A percentile compares a stretch with the other conserved stretches of the same genome.
These are phyloP conservation scores for Camponotus vicinus DNA, from an alignment of 1,140 invertebrate genomes.

Conservation along the genomic window DNA sequence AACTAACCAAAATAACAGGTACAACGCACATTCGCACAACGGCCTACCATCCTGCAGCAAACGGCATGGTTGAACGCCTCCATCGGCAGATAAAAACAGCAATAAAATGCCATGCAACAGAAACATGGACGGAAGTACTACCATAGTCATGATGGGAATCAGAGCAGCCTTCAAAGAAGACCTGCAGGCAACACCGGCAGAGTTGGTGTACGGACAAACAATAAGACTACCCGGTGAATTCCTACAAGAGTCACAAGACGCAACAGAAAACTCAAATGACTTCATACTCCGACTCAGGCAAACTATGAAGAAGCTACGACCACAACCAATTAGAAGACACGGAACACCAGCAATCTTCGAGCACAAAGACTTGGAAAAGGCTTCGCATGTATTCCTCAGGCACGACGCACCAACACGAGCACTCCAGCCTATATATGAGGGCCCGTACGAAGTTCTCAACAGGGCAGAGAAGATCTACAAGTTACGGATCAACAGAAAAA, in stretches of 20 bases:
- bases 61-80: not conserved
- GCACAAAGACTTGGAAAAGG: not conserved
- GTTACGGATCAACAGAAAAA: not conserved
- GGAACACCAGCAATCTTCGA: not conserved
- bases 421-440: not conserved
- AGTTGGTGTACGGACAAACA: not conserved
- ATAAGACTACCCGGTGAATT: not conserved
- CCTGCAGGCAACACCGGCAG: not conserved
- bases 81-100: constrained; percentile 32
- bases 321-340: not conserved
- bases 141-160: not conserved
- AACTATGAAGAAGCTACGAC: not conserved
- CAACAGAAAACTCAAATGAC: not conserved
- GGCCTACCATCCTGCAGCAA: not conserved
- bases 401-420: not conserved
- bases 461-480: not conserved
- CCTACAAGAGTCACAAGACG: not conserved
- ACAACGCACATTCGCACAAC: not conserved
- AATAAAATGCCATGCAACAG: constrained; percentile 26
- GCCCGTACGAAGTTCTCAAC: not conserved
- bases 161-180: not conserved
- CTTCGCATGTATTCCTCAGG: too few species aligned
- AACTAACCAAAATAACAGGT: not conserved
- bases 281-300: not conserved
- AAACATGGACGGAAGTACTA: not conserved